These are phyloP conservation scores for Prietella phreatophila DNA, from an alignment of 2,113 vertebrate genomes.

Conservation along the genomic window DNA sequence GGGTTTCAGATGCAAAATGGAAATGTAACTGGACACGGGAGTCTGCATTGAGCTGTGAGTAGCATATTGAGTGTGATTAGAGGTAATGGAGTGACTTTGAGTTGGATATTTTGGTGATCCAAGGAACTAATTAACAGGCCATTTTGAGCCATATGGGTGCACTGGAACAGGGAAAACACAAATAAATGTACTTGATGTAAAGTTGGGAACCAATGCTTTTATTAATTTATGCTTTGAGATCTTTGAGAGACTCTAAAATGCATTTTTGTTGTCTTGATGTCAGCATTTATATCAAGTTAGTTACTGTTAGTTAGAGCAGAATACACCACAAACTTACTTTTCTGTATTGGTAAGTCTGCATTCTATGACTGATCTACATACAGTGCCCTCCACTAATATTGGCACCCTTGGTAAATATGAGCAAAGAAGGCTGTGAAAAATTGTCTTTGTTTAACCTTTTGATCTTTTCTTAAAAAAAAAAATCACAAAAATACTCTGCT, in stretches of 20 bases:
- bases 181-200: background rate
- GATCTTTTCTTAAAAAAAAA: too few relatives aligned
- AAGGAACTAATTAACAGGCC: background rate
- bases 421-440: too few relatives aligned
- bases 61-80: slow-evolving; percentile 1
- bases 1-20: background rate
- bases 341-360: background rate
- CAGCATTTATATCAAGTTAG: background rate
- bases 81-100: background rate
- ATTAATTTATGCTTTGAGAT: background rate
- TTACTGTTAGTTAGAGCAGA: background rate
- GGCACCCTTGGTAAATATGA: too few relatives aligned
- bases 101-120: background rate
- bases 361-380: background rate
- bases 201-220: background rate
- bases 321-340: background rate
- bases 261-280: background rate
- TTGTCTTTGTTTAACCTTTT: too few relatives aligned
- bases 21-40: slow-evolving; percentile 10
- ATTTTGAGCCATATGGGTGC: background rate
- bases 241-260: background rate
- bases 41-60: slow-evolving; percentile 37
- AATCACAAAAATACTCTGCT: too few relatives aligned
- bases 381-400: too few relatives aligned
- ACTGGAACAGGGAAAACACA: background rate